These are phyloP conservation scores for Pseudochirops corinnae DNA, from an alignment of 2,797 vertebrate species.

Conservation along the genomic window DNA sequence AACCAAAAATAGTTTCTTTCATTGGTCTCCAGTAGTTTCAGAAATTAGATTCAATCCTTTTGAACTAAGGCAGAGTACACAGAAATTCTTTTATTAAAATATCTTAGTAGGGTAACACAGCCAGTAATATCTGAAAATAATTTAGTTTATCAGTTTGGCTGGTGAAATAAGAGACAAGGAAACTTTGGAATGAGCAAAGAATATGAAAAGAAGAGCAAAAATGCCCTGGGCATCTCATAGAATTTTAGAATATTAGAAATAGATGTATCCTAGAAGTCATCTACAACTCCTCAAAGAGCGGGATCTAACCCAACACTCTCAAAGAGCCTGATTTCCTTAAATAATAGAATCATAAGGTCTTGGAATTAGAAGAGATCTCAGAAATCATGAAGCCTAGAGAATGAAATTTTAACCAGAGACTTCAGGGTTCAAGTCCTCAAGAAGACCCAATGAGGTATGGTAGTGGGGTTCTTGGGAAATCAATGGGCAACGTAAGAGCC, in stretches of 20 bases:
- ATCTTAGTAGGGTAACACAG: conserved; percentile 2
- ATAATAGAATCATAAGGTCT: background rate
- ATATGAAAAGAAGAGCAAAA: background rate
- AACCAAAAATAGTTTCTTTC: background rate
- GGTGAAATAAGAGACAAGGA: background rate
- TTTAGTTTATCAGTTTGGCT: background rate
- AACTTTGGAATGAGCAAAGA: background rate
- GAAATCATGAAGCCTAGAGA: background rate
- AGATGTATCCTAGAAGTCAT: background rate
- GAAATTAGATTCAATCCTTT: background rate
- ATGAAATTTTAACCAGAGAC: background rate
- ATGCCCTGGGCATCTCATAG: background rate
- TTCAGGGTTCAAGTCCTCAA: background rate
- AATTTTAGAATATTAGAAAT: background rate
- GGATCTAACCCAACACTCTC: background rate
- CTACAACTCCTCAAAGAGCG: background rate
- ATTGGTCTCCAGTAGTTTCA: background rate
- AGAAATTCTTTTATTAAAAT: conserved; percentile 11
- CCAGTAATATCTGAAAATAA: background rate
- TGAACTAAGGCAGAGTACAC: background rate
- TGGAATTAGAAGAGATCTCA: background rate
- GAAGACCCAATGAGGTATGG: background rate
- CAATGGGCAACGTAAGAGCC: background rate
- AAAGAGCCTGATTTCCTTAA: background rate
- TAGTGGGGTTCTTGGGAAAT: background rate